Evolutionary conservation across 92 coral and sea anemone species (phyloP).

Genomic region (Ricordea florida): DNA sequence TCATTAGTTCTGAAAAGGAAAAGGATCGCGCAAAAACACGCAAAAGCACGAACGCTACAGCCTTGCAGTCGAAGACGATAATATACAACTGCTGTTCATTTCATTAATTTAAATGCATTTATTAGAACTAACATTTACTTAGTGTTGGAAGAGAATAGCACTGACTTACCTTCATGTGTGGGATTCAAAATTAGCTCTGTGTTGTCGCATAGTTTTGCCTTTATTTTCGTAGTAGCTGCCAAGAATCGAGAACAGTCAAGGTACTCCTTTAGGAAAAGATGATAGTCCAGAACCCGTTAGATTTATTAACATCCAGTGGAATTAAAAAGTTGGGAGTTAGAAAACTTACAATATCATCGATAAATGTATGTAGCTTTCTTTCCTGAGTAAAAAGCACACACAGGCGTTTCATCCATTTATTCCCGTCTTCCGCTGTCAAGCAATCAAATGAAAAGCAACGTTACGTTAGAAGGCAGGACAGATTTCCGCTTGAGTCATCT

Average conservation of each 20-base stretch:
- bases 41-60: too few species aligned
- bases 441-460: background rate
- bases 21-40: too few species aligned
- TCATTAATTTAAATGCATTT: too few species aligned
- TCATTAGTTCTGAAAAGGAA: too few species aligned
- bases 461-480: background rate
- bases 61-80: too few species aligned
- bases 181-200: slow-evolving; percentile 29
- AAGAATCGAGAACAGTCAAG: slow-evolving; percentile 27
- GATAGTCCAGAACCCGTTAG: background rate
- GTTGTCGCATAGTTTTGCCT: slow-evolving; percentile 22
- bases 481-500: slow-evolving; percentile 2
- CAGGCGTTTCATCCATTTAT: slow-evolving; percentile 54
- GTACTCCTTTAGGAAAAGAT: slow-evolving; percentile 15
- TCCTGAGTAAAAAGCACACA: slow-evolving; percentile 68
- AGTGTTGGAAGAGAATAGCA: too few species aligned
- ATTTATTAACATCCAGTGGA: too few species aligned
- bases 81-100: too few species aligned
- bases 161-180: slow-evolving; percentile 38
- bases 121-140: too few species aligned
- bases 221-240: slow-evolving; percentile 42
- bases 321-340: background rate
- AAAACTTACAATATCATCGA: slow-evolving; percentile 56
- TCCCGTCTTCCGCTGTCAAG: slow-evolving; percentile 27
- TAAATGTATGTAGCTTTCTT: slow-evolving; percentile 45